Evolutionary conservation across 92 coral and sea anemone species (phyloP).

Genomic region (Phymanthus crucifer): DNA sequence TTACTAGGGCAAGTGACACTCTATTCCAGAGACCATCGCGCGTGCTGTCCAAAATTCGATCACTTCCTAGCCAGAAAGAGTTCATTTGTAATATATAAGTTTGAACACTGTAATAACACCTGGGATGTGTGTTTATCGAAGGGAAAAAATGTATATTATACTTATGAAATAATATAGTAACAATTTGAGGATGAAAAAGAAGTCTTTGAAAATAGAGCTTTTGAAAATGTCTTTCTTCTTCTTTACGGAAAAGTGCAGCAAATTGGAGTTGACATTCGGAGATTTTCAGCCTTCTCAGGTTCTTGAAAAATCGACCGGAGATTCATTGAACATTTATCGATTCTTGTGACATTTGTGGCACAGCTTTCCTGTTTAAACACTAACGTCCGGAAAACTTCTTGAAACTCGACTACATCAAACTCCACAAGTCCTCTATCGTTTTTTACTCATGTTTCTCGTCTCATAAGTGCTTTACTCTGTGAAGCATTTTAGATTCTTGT

Average conservation of each 20-base stretch:
- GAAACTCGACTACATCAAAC: background rate
- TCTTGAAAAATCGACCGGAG: background rate
- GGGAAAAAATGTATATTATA: background rate
- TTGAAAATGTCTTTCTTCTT: background rate
- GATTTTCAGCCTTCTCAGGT: background rate
- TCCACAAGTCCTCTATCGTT: background rate
- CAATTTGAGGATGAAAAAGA: background rate
- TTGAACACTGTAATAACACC: background rate
- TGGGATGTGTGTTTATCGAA: background rate
- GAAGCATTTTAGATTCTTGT: conserved; percentile 12
- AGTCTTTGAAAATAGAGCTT: background rate
- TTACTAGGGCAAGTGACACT: too few species aligned
- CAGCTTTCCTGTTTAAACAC: conserved; percentile 5
- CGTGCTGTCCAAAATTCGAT: too few species aligned
- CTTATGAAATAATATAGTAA: background rate
- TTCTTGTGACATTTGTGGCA: conserved; percentile 5
- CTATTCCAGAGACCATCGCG: too few species aligned
- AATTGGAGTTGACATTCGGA: background rate
- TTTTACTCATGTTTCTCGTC: background rate
- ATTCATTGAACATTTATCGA: conserved; percentile 8
- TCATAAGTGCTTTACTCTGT: background rate
- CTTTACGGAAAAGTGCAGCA: background rate
- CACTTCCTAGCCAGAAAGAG: too few species aligned
- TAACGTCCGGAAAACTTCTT: background rate
- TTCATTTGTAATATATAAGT: background rate